Evolutionary conservation across 2,797 vertebrate species (phyloP), one percentile per base, ranked within the genome.

Genomic region (Tapera naevia): DNA sequence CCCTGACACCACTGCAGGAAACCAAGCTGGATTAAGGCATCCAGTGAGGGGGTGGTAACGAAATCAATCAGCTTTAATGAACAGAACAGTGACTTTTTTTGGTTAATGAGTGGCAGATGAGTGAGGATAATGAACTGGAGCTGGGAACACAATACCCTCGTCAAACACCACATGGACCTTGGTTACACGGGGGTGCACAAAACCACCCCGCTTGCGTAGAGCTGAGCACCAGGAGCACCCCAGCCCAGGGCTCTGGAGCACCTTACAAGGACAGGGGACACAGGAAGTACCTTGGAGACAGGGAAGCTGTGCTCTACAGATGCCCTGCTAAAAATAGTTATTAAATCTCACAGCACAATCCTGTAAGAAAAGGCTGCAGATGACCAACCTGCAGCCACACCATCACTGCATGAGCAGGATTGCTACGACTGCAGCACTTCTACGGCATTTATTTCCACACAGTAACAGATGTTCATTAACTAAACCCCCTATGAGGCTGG

Each of bases 401-500:
- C 58, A 71, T 27, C 17, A 0, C 74, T 18, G 45, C 24, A 13
- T 12, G 51, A 91, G 57, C 21, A 15, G 53, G 39, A 51, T 43
- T 27, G 23, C 48, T 27, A 9, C 43, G 14, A 18, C 83, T 72
- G 39, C 8, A 18, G 57, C 69, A 54, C 43, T 93, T 71, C 2
- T 30, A 61, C 46, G 50, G 70, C 30, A 22, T 46, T 86, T n/a
- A 54, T 32, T 83, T 78, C 76, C 45, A 75, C 85, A 51, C 22
- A 28, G 60, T 56, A 83, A 54, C 82, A 89, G 91, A 95, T 53
- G 81, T 32, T 93, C 86, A 88, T 94, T 95, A 95, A 93, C 78
- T 72, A 88, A 86, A 33, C 39, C n/a, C 73, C 19, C 88, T 88
- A 64, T n/a, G 66, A 88, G 41, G 50, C 60, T 90, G 80, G 60